A percentile compares a stretch with the other conserved stretches of the same genome.
Evolutionary conservation across 2,888 invertebrate species (phyloP).

Genomic region (Phymatocera aterrima): DNA sequence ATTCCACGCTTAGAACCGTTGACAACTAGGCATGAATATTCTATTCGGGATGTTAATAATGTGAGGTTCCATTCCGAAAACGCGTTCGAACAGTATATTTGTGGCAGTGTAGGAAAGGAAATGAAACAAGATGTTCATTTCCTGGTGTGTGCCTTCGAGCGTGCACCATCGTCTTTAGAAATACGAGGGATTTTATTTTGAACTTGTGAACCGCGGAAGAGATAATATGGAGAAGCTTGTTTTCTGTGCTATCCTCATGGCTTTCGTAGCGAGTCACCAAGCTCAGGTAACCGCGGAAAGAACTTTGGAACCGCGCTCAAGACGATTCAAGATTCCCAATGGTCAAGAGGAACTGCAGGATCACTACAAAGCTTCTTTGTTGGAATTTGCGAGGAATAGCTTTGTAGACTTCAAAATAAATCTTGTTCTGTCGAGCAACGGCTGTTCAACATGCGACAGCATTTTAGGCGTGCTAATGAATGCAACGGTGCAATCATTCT

Average conservation of each 20-base stretch:
- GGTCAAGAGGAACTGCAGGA: neutral
- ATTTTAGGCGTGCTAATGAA: neutral
- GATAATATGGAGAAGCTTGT: neutral
- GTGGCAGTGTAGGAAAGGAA: neutral
- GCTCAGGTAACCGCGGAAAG: neutral
- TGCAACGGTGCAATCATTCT: conserved; percentile 1
- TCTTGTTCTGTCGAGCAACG: neutral
- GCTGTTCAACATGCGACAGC: neutral
- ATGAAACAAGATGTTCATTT: neutral
- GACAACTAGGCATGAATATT: neutral
- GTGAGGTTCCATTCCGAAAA: neutral
- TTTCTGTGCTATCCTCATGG: neutral
- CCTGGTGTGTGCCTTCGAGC: no score
- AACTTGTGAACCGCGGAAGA: neutral
- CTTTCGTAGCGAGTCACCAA: neutral
- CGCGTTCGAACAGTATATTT: neutral
- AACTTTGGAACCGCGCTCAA: neutral
- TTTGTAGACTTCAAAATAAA: neutral
- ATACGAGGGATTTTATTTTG: neutral
- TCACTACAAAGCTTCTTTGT: neutral
- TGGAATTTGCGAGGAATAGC: neutral
- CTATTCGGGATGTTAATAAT: neutral
- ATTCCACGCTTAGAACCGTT: neutral
- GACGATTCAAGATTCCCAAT: neutral
- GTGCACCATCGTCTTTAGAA: neutral